These are phyloP conservation scores for Daktulosphaira vitifoliae DNA, from an alignment of 1,140 invertebrate species.

Conservation along the genomic window DNA sequence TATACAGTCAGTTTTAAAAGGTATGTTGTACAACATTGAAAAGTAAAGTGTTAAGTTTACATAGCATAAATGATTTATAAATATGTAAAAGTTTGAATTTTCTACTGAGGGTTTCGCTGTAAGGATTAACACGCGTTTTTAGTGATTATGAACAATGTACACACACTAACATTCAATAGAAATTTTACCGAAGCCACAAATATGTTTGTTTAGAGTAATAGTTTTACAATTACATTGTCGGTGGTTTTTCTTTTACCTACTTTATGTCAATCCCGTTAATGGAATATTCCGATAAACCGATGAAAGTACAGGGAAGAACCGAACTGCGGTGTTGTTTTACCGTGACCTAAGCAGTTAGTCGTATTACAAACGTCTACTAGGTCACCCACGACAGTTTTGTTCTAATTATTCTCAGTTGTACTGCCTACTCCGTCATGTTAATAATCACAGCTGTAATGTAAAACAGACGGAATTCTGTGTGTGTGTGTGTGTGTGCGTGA, in stretches of 20 bases:
- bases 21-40: too few relatives aligned
- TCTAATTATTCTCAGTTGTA: constrained; percentile 17
- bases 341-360: constrained; percentile 16
- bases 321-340: constrained; percentile 1
- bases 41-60: too few relatives aligned
- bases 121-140: too few relatives aligned
- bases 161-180: too few relatives aligned
- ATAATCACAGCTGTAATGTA: neutral
- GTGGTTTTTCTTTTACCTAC: neutral
- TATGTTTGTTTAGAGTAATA: neutral
- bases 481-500: too few relatives aligned
- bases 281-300: constrained; percentile 12
- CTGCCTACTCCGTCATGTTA: neutral
- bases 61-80: too few relatives aligned
- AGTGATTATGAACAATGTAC: too few relatives aligned
- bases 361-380: constrained; percentile 6
- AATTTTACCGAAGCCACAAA: constrained; percentile 15
- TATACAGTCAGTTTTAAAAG: too few relatives aligned
- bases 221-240: neutral
- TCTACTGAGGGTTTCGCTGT: too few relatives aligned
- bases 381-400: constrained; percentile 31
- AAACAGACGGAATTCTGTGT: too few relatives aligned
- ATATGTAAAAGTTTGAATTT: too few relatives aligned
- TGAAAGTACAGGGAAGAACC: constrained; percentile 3
- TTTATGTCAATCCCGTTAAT: neutral